These are phyloP conservation scores for Turnix velox DNA, from an alignment of 2,113 vertebrate species.

Conservation along the genomic window DNA sequence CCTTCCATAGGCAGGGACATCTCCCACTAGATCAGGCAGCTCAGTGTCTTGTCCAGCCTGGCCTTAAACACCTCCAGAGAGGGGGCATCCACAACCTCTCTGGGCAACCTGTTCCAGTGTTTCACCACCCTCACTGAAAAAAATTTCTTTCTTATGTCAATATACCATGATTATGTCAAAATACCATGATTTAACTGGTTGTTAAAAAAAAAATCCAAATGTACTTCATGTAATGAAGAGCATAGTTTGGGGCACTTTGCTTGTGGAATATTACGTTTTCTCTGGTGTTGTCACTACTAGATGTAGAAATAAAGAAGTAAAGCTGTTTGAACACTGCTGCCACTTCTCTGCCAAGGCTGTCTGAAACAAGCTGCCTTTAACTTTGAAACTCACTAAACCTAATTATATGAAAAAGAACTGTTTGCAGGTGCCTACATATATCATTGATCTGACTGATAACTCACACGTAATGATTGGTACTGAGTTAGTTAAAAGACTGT, in stretches of 20 bases:
- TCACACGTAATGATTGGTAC: not conserved
- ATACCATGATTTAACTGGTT: not conserved
- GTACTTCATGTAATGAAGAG: not conserved
- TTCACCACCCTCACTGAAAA: too few relatives aligned
- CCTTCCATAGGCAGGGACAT: too few relatives aligned
- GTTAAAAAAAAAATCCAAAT: not conserved
- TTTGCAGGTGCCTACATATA: not conserved
- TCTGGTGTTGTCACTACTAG: not conserved
- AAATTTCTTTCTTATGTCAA: too few relatives aligned
- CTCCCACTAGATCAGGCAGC: too few relatives aligned
- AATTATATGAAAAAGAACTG: not conserved
- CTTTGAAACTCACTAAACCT: not conserved
- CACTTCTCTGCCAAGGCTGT: not conserved
- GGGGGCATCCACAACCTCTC: too few relatives aligned
- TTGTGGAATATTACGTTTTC: not conserved
- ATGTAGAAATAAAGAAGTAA: not conserved
- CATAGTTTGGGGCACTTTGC: not conserved
- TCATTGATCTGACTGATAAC: not conserved
- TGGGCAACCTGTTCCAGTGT: too few relatives aligned
- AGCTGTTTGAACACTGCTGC: not conserved
- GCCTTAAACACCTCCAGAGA: too few relatives aligned
- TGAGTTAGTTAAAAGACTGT: not conserved
- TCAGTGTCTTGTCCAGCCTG: too few relatives aligned
- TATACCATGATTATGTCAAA: too few relatives aligned
- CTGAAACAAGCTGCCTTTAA: not conserved